Evolutionary conservation across 2,888 invertebrate species (phyloP).

Genomic region (Criorhina ranunculi): DNA sequence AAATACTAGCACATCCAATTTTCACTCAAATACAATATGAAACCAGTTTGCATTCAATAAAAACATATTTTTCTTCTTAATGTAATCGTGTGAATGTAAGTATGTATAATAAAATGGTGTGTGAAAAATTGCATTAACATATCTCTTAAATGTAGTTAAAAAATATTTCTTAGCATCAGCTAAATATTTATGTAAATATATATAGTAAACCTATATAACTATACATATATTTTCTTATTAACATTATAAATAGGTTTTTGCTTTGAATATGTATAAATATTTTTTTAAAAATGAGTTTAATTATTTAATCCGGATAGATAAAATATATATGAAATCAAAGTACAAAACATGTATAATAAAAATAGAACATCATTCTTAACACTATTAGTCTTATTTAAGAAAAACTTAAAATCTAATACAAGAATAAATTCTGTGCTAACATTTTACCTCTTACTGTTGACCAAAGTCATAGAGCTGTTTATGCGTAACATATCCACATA

Average conservation of each 20-base stretch:
- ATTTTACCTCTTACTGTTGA: conserved; percentile 73
- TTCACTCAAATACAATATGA: conserved; percentile 39
- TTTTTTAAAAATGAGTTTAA: conserved; percentile 29
- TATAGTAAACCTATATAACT: conserved; percentile 1
- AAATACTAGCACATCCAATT: conserved; percentile 18
- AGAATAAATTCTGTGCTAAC: conserved; percentile 1
- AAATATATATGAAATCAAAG: conserved; percentile 42
- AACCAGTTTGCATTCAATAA: conserved; percentile 26
- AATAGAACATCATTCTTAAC: conserved; percentile 47
- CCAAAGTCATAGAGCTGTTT: conserved; percentile 81
- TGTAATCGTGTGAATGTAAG: conserved; percentile 11
- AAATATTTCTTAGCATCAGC: not conserved
- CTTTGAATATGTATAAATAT: conserved; percentile 23
- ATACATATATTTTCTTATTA: conserved; percentile 6
- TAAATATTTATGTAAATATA: conserved; percentile 11
- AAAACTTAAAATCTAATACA: conserved; percentile 40
- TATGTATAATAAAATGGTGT: not conserved
- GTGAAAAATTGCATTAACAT: conserved; percentile 2
- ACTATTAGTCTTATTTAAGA: conserved; percentile 66
- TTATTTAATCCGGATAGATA: conserved; percentile 36
- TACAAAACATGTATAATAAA: conserved; percentile 48
- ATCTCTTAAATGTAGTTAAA: too few relatives aligned
- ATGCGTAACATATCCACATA: conserved; percentile 81
- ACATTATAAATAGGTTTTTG: conserved; percentile 23
- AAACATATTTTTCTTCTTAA: not conserved